Evolutionary conservation across 1,140 invertebrate genomes (phyloP).

Genomic region (Drusus annulatus): DNA sequence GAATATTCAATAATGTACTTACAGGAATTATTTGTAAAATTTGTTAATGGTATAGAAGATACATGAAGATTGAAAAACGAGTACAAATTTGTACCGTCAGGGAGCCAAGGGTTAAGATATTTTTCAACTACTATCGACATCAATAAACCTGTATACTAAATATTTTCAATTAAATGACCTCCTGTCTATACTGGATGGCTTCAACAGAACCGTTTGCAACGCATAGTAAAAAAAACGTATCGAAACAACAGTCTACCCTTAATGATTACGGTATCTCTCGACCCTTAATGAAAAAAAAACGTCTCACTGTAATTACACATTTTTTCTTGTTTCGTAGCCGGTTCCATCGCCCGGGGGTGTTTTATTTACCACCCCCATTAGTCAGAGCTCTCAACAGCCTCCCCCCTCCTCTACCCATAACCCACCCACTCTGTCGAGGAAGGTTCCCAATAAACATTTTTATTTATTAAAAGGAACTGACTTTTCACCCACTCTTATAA

Average conservation of each 20-base stretch:
- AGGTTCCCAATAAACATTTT: conserved; percentile 20
- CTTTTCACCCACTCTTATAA: not conserved
- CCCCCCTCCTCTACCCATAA: not conserved
- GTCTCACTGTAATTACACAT: conserved; percentile 30
- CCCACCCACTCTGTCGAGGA: not conserved
- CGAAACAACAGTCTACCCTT: not conserved
- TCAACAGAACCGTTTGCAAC: too few species aligned
- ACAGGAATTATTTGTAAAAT: too few species aligned
- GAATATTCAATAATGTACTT: too few species aligned
- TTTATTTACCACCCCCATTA: conserved; percentile 12
- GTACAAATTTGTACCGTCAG: too few species aligned
- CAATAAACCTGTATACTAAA: too few species aligned
- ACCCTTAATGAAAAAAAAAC: conserved; percentile 23
- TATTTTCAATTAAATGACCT: too few species aligned
- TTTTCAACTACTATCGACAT: too few species aligned
- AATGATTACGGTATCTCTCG: conserved; percentile 1
- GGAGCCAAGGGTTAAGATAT: too few species aligned
- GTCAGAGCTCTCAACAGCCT: conserved; percentile 4
- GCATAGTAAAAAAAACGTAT: not conserved
- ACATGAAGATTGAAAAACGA: too few species aligned
- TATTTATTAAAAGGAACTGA: not conserved
- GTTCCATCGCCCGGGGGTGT: conserved; percentile 10
- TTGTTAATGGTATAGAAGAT: too few species aligned
- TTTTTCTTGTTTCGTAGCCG: conserved; percentile 21
- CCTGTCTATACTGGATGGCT: too few species aligned